phyloP scores from a whole-genome alignment of 2,113 vertebrate species.

The Phainopepla nitens region DNA sequence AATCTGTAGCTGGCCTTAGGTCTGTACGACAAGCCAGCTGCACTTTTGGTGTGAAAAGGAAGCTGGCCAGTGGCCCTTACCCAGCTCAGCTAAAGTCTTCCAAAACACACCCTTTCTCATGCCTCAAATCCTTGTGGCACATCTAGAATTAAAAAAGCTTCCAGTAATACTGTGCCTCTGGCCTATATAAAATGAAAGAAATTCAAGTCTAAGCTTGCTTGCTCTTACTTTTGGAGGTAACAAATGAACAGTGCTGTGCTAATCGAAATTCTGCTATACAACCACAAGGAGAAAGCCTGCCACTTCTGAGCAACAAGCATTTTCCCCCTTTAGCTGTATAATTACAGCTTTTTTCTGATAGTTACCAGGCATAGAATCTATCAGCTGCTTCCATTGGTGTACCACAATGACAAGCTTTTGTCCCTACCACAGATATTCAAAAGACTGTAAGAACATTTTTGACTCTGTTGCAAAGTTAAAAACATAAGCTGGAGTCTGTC shows the following conservation, averaged over 20 bases:
- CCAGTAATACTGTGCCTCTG: slow-evolving; percentile 31
- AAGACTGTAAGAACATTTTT: background rate
- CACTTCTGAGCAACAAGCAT: background rate
- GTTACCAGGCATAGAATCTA: background rate
- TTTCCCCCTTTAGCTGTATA: background rate
- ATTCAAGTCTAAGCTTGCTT: slow-evolving; percentile 46
- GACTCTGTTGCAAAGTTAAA: background rate
- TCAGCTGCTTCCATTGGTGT: background rate
- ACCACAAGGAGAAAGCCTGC: background rate
- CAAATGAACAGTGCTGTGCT: background rate
- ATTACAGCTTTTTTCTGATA: background rate
- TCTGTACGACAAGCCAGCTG: background rate
- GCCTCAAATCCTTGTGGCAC: slow-evolving; percentile 18
- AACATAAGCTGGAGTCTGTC: background rate
- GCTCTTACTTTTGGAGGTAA: background rate
- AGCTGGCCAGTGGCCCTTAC: slow-evolving; percentile 17
- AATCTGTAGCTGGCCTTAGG: background rate
- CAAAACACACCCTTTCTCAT: slow-evolving; percentile 36
- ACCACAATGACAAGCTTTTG: background rate
- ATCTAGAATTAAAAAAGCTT: background rate
- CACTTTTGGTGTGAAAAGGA: slow-evolving; percentile 19
- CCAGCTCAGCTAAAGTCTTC: background rate
- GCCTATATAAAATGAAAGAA: slow-evolving; percentile 12
- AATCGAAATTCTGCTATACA: background rate
- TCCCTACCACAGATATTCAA: background rate